Evolutionary conservation across 2,888 invertebrate species (phyloP).

Genomic region (Drosophila tripunctata): DNA sequence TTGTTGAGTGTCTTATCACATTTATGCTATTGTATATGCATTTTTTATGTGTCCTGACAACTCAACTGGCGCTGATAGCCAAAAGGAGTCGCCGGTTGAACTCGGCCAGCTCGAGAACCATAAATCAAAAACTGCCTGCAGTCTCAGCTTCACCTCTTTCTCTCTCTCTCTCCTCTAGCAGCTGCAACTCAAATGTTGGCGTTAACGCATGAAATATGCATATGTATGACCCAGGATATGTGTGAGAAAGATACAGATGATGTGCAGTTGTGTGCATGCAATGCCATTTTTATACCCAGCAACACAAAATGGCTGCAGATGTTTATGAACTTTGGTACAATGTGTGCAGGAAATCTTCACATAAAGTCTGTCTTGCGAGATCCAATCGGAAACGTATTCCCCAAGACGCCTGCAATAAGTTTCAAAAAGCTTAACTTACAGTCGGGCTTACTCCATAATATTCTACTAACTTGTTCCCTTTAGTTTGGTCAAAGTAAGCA

Average conservation of each 20-base stretch:
- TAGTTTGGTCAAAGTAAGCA: slow-evolving; percentile 54
- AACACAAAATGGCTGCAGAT: neutral
- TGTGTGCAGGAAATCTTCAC: neutral
- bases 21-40: slow-evolving; percentile 71
- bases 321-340: neutral
- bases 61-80: slow-evolving; percentile 67
- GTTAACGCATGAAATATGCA: slow-evolving; percentile 82
- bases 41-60: slow-evolving; percentile 72
- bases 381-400: too few species aligned
- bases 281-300: slow-evolving; percentile 9
- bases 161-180: slow-evolving; percentile 1
- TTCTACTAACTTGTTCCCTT: neutral
- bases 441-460: neutral
- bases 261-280: slow-evolving; percentile 38
- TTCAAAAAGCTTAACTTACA: too few species aligned
- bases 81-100: slow-evolving; percentile 28
- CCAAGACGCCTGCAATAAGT: too few species aligned
- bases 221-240: slow-evolving; percentile 44
- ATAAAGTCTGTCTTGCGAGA: neutral
- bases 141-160: slow-evolving; percentile 14
- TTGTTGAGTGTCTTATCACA: slow-evolving; percentile 62
- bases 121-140: slow-evolving; percentile 77
- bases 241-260: slow-evolving; percentile 21
- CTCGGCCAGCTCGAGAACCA: slow-evolving; percentile 52
- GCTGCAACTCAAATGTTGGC: slow-evolving; percentile 77